These are phyloP conservation scores for Dascyllus trimaculatus DNA, from an alignment of 2,113 vertebrate species.

Conservation along the genomic window DNA sequence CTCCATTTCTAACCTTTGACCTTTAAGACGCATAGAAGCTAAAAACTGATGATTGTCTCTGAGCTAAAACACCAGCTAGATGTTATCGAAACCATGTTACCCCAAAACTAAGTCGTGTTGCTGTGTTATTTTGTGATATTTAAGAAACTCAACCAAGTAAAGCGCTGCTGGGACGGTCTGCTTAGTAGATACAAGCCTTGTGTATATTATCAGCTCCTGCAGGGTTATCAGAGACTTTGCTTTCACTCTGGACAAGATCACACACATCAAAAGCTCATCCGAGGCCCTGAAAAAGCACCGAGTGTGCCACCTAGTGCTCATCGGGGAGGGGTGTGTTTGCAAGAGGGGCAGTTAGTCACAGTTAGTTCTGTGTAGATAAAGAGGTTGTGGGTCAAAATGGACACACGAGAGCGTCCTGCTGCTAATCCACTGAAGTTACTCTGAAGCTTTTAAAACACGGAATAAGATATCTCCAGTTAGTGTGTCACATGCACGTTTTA, in stretches of 20 bases:
- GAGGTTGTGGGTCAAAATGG: neutral
- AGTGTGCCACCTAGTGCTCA: slow-evolving; percentile 70
- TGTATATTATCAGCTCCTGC: slow-evolving; percentile 38
- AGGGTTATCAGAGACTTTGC: slow-evolving; percentile 50
- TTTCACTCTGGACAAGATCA: slow-evolving; percentile 52
- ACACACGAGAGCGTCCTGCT: too few relatives aligned
- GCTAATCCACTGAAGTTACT: too few relatives aligned
- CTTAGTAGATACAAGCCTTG: slow-evolving; percentile 31
- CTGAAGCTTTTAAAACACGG: neutral
- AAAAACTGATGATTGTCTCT: neutral
- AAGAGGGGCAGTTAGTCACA: neutral
- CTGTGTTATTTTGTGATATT: neutral
- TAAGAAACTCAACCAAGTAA: neutral
- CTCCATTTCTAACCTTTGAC: slow-evolving; percentile 13
- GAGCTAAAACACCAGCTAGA: neutral
- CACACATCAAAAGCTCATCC: slow-evolving; percentile 40
- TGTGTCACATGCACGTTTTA: slow-evolving; percentile 39
- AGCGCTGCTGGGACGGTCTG: slow-evolving; percentile 4
- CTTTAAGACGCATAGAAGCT: slow-evolving; percentile 11
- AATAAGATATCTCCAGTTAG: slow-evolving; percentile 25
- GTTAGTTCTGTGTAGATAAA: neutral
- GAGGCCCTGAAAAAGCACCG: slow-evolving; percentile 23
- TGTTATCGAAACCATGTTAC: neutral
- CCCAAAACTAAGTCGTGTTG: too few relatives aligned
- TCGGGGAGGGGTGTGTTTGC: neutral